Base-by-base conservation (phyloP, 2,113 vertebrate genomes). In the Phyllostomus discolor region DNA sequence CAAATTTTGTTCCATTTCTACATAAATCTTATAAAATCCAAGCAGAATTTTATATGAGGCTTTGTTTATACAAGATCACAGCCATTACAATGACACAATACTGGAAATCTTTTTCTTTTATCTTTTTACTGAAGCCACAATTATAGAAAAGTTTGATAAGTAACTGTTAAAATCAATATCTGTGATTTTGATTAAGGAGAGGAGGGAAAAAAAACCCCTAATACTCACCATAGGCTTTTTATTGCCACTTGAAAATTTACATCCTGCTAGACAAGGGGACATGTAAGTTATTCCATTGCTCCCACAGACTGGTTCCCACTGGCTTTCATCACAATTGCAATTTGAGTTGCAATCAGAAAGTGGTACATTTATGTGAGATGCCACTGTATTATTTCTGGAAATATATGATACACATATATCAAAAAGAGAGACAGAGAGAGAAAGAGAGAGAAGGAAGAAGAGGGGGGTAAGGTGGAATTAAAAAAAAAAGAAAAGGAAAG, bases 301-400 rank as follows among this genome's bases (percentile, higher is more conserved):
- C 15, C 99, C 99, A 94, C 99, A 99, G 82, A 99, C 98, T 0
- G 99, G 99, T 62, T 99, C 99, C 99, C 99, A 99, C 10, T 98
- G 97, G 0, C 94, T 98, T 50, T 96, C 52, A n/a, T 98, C 98
- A 95, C 99, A 99, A 0, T 98, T 98, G 97, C 99, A 99, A 98
- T 97, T 95, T 43, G 96, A 98, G 97, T 99, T 99, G 97, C 99
- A 99, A 15, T 97, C 95, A 31, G 99, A 98, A 96, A 98, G 96
- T 26, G 99, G 46, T 31, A 90, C 73, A 8, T 96, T 98, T 87
- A 57, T 10, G 5, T 97, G 97, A 5, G 98, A 66, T 0, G 88
- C 97, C 43, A 98, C 43, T 52, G 92, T 48, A 48, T 95, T 97
- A 10, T 98, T 99, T 98, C 98, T 98, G 96, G 81, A 94, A 95